These are phyloP conservation scores for Cliona cf. orientalis DNA, from an alignment of 37 sponge, comb jelly and placozoan genomes.

Conservation along the genomic window DNA sequence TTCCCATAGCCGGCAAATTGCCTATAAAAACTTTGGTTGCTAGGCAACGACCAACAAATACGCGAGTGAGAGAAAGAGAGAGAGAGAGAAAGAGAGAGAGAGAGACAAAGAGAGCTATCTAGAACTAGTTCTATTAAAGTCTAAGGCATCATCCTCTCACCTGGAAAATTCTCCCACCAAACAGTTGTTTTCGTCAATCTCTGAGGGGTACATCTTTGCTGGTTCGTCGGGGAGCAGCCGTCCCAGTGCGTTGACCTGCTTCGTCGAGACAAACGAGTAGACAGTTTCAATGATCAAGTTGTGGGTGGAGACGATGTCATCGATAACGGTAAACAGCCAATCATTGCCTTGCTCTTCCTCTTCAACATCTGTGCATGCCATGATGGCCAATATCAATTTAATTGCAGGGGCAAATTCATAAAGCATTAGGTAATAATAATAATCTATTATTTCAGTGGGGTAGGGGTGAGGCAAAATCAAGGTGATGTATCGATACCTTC, in stretches of 20 bases:
- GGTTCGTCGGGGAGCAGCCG: slow-evolving; percentile 59
- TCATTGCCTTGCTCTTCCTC: slow-evolving; percentile 79
- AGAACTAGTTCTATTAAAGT: background rate
- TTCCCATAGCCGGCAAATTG: too few species aligned
- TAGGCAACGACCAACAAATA: too few species aligned
- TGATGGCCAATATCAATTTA: too few species aligned
- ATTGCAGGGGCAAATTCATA: too few species aligned
- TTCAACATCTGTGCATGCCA: slow-evolving; percentile 38
- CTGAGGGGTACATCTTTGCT: slow-evolving; percentile 32
- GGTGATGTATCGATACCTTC: too few species aligned
- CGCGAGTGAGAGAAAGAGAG: background rate
- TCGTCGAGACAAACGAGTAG: slow-evolving; percentile 6
- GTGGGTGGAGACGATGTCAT: slow-evolving; percentile 63
- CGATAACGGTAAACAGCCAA: slow-evolving; percentile 72
- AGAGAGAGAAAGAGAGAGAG: background rate
- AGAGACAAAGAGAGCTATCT: background rate
- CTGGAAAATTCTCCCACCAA: slow-evolving; percentile 35
- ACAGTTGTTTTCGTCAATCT: slow-evolving; percentile 26
- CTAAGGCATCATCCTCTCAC: too few species aligned
- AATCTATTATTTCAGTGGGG: too few species aligned
- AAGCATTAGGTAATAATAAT: too few species aligned
- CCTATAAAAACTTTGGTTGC: too few species aligned
- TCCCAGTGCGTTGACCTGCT: background rate
- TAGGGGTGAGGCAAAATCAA: too few species aligned
- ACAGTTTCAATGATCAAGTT: slow-evolving; percentile 57